These are phyloP conservation scores for Pomacea maculata DNA, from an alignment of 1,140 invertebrate genomes.

Conservation along the genomic window DNA sequence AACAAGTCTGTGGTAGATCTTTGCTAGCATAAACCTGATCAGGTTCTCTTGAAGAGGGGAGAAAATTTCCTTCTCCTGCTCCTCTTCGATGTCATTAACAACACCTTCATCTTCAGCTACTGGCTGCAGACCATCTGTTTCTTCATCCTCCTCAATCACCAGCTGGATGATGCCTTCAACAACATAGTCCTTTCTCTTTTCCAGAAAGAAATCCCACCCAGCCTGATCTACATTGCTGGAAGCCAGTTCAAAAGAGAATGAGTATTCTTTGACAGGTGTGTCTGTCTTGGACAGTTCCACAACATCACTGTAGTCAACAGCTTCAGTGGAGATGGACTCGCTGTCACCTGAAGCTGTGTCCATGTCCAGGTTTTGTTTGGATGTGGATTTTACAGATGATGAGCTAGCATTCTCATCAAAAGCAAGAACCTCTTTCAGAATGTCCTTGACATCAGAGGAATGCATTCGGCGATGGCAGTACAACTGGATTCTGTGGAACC, in stretches of 20 bases:
- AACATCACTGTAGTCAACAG: constrained; percentile 26
- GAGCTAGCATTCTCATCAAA: constrained; percentile 26
- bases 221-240: constrained; percentile 51
- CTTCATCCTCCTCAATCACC: constrained; percentile 17
- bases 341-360: constrained; percentile 37
- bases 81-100: constrained; percentile 21
- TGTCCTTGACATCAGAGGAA: constrained; percentile 50
- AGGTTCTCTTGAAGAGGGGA: constrained; percentile 54
- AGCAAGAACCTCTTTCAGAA: constrained; percentile 38
- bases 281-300: constrained; percentile 35
- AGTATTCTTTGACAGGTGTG: constrained; percentile 52
- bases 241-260: constrained; percentile 54
- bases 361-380: constrained; percentile 20
- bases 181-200: constrained; percentile 49
- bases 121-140: constrained; percentile 18
- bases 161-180: constrained; percentile 53
- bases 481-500: constrained; percentile 53
- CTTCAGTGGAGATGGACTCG: constrained; percentile 30
- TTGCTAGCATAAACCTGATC: constrained; percentile 54
- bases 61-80: constrained; percentile 48
- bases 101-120: neutral
- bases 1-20: constrained; percentile 50
- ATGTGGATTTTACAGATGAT: constrained; percentile 14
- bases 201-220: constrained; percentile 59
- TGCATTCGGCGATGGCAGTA: constrained; percentile 55